Evolutionary conservation across 2,113 vertebrate genomes (phyloP).

Genomic region (Chelonoidis abingdonii): DNA sequence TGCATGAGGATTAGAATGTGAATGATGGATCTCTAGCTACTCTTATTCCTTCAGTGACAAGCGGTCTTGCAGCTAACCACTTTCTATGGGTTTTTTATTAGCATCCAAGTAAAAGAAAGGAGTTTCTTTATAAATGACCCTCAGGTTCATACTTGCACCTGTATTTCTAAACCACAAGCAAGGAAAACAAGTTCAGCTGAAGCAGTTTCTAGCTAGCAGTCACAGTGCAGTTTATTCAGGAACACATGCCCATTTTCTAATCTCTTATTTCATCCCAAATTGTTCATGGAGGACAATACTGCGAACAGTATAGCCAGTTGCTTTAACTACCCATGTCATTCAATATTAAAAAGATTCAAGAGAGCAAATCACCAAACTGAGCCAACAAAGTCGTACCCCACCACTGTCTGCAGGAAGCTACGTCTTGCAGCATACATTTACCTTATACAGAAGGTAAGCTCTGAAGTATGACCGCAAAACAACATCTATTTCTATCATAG

Average conservation of each 20-base stretch:
- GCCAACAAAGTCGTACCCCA: background rate
- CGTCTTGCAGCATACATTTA: background rate
- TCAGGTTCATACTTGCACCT: constrained; percentile 1
- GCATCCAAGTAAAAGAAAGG: background rate
- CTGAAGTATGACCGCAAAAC: background rate
- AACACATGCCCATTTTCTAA: background rate
- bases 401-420: background rate
- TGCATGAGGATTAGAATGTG: background rate
- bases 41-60: background rate
- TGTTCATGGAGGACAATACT: background rate
- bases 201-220: background rate
- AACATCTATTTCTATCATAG: background rate
- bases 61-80: background rate
- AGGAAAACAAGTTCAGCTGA: background rate
- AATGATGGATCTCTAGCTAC: background rate
- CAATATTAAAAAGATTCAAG: background rate
- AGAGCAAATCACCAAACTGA: background rate
- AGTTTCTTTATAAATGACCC: background rate
- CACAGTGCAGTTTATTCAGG: background rate
- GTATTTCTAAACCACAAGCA: background rate
- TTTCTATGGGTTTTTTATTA: background rate
- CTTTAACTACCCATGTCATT: background rate
- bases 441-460: background rate
- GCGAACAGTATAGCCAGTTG: background rate
- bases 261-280: constrained; percentile 1